Evolutionary conservation across 2,113 vertebrate species (phyloP), one percentile per base, ranked within the genome.

Genomic region (Tupaia tana): DNA sequence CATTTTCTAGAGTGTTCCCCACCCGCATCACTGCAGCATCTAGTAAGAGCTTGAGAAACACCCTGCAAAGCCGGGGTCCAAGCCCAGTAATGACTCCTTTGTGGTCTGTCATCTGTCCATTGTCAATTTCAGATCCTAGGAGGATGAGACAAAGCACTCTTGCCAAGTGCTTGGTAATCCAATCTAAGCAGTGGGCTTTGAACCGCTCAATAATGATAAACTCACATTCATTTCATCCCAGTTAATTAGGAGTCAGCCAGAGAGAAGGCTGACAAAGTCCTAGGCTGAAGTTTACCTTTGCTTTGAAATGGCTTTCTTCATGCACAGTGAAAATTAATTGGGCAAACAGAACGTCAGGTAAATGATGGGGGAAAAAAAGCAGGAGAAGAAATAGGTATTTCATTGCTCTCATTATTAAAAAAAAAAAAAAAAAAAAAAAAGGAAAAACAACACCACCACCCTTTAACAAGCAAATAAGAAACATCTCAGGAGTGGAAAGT

Each of bases 321-420:
- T 71, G 79, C 25, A 82, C 82, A 90, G 58, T 93, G 86, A 96
- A 95, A 97, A 89, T 90, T 95, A 97, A 96, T 63, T 92, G 31
- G 34, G n/a, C 90, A 84, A 95, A 94, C 29, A 95, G 59, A 95
- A 89, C n/a, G 10, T 92, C 83, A 95, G 93, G 79, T 90, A 73
- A 96, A 83, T 95, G 61, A 78, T 69, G 20, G 74, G 74, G 54
- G n/a, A 10, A 3, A 0, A 0, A 20, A 52, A 58, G 20, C 31
- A 82, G 78, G 69, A 88, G 25, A 56, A 87, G 22, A 96, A 90
- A 79, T 87, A 96, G 11, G 25, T 19, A 22, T 83, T 92, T 91
- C 95, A 93, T 95, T 94, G 81, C 22, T 81, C 59, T 96, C 22
- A n/a, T 78, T 64, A 83, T 86, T 61, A 90, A 95, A 89, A 29